Evolutionary conservation across 1,140 invertebrate species (phyloP).

Genomic region (Drosophila sucinea): DNA sequence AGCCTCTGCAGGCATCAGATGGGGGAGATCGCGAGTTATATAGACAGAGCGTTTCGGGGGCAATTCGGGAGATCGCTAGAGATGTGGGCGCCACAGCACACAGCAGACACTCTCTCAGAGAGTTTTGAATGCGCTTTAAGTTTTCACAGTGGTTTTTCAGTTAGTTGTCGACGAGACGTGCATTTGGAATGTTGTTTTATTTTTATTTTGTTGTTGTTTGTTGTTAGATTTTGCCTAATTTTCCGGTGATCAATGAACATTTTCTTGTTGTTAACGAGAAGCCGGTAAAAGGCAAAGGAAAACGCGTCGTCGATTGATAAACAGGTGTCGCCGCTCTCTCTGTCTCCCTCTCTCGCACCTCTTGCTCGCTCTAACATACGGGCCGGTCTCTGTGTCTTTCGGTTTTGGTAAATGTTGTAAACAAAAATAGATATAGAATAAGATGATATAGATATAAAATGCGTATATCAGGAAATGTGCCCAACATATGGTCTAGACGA

Average conservation of each 20-base stretch:
- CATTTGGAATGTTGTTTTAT: constrained; percentile 69
- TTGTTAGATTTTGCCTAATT: constrained; percentile 18
- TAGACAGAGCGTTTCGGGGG: neutral
- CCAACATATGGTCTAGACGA: constrained; percentile 40
- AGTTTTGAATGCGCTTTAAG: constrained; percentile 35
- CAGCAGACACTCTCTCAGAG: constrained; percentile 1
- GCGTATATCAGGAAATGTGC: constrained; percentile 37
- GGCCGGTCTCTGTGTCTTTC: constrained; percentile 35
- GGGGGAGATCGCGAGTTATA: neutral
- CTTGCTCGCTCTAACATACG: neutral
- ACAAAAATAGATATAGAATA: constrained; percentile 64
- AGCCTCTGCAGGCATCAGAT: neutral
- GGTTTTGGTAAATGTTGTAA: constrained; percentile 51
- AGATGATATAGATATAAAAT: constrained; percentile 17
- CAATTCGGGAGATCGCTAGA: neutral
- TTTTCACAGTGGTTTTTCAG: constrained; percentile 55
- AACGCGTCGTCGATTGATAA: constrained; percentile 40
- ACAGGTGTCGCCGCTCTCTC: constrained; percentile 48
- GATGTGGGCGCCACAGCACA: neutral
- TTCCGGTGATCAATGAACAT: constrained; percentile 1
- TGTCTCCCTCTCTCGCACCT: neutral
- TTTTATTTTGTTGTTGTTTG: constrained; percentile 38
- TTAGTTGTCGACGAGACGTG: constrained; percentile 69
- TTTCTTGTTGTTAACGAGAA: neutral
- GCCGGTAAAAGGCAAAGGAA: constrained; percentile 9